phyloP scores from a whole-genome alignment of 1,140 invertebrate species.

The Caenorhabditis tropicalis region DNA sequence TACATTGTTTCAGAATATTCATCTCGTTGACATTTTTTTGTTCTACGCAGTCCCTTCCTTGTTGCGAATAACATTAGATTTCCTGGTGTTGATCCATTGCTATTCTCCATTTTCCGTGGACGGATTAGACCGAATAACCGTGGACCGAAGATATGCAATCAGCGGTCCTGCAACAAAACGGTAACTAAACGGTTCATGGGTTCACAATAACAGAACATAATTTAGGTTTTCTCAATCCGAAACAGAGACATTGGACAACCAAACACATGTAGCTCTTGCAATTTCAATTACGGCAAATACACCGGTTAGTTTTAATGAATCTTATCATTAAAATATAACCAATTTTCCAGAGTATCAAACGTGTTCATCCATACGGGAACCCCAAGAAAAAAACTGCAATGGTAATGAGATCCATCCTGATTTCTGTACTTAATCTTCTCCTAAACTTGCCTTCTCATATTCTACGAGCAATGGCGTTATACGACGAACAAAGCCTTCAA shows the following conservation, averaged over 20 bases:
- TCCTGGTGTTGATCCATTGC: conserved; percentile 64
- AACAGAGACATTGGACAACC: neutral
- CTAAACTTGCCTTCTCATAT: conserved; percentile 69
- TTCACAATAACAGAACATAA: no score
- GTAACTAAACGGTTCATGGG: neutral
- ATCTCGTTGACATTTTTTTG: conserved; percentile 64
- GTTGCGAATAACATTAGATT: conserved; percentile 62
- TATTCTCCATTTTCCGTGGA: conserved; percentile 59
- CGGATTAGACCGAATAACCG: conserved; percentile 34
- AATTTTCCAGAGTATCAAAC: conserved; percentile 5
- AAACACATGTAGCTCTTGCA: neutral
- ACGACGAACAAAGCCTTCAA: conserved; percentile 56
- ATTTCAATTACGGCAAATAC: conserved; percentile 20
- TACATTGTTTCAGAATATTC: conserved; percentile 56
- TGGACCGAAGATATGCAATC: neutral
- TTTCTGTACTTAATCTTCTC: conserved; percentile 66
- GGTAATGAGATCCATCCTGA: conserved; percentile 67
- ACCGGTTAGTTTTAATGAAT: neutral
- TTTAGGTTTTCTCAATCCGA: neutral
- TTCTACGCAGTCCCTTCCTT: conserved; percentile 65
- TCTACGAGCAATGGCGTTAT: conserved; percentile 58
- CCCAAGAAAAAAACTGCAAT: conserved; percentile 63
- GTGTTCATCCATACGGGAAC: neutral
- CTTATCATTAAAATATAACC: neutral
- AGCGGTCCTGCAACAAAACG: neutral